Percentiles rank a stretch among this genome's conserved stretches.
Evolutionary conservation across 2,797 vertebrate species (phyloP).

Genomic region (Anniella stebbinsi): DNA sequence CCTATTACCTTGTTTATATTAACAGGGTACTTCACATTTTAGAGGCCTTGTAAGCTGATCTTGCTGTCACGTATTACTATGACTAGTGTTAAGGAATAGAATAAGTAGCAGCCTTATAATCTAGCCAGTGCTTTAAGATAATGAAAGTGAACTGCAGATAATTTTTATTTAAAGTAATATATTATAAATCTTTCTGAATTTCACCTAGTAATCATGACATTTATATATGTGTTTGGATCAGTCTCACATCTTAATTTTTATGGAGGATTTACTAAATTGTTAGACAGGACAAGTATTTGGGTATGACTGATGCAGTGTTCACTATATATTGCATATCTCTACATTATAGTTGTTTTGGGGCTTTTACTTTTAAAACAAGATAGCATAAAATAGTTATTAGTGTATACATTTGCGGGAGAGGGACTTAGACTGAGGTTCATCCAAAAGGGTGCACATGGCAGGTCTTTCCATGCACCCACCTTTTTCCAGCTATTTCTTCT

Average conservation of each 20-base stretch:
- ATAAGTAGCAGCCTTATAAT: constrained; percentile 43
- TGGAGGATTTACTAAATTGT: constrained; percentile 68
- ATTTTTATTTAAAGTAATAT: constrained; percentile 61
- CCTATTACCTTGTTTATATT: constrained; percentile 52
- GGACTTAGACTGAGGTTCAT: constrained; percentile 8
- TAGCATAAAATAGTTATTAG: constrained; percentile 55
- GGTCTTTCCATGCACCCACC: neutral
- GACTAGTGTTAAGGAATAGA: constrained; percentile 48
- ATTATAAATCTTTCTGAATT: constrained; percentile 58
- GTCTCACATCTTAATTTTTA: constrained; percentile 65
- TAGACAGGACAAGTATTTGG: constrained; percentile 61
- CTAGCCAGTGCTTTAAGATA: constrained; percentile 61
- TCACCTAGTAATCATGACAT: constrained; percentile 68
- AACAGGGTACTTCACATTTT: constrained; percentile 53
- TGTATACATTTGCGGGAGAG: constrained; percentile 52
- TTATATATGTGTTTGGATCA: constrained; percentile 60
- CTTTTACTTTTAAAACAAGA: constrained; percentile 75
- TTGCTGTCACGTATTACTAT: constrained; percentile 57
- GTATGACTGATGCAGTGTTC: constrained; percentile 66
- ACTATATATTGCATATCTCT: constrained; percentile 61
- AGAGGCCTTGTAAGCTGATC: constrained; percentile 48
- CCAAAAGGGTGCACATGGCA: neutral
- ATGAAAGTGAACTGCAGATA: constrained; percentile 63
- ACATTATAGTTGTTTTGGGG: constrained; percentile 67
- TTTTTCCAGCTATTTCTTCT: neutral